A percentile compares a stretch with the other conserved stretches of the same genome.
Evolutionary conservation across 1,140 invertebrate species (phyloP).

Genomic region (Heliconius eleuchia): DNA sequence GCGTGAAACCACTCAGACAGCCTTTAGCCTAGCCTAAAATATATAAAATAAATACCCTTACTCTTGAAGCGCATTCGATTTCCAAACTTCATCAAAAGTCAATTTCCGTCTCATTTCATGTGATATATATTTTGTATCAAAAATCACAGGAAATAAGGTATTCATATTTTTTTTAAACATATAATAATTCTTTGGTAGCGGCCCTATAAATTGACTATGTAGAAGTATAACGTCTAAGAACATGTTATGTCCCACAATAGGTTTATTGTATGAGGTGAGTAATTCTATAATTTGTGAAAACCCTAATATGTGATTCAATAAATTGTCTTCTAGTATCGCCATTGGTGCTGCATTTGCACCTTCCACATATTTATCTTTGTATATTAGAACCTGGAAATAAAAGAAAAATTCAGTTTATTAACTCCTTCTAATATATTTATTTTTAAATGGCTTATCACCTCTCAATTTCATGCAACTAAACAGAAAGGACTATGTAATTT

Average conservation of each 20-base stretch:
- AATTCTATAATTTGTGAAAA: constrained; percentile 86
- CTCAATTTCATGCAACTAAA: too few species aligned
- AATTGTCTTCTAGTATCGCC: constrained; percentile 69
- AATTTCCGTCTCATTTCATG: constrained; percentile 78
- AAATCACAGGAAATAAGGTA: constrained; percentile 85
- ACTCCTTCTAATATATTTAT: not conserved
- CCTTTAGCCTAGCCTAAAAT: too few species aligned
- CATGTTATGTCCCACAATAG: constrained; percentile 89
- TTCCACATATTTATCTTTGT: constrained; percentile 70
- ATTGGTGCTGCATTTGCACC: constrained; percentile 62
- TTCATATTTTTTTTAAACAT: constrained; percentile 85
- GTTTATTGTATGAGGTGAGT: constrained; percentile 83
- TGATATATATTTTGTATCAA: constrained; percentile 88
- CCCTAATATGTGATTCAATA: constrained; percentile 83
- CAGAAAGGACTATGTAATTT: too few species aligned
- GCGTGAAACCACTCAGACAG: too few species aligned
- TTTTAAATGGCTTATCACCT: too few species aligned
- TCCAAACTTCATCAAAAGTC: constrained; percentile 80
- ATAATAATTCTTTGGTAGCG: constrained; percentile 85
- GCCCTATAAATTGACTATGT: constrained; percentile 87
- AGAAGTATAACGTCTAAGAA: constrained; percentile 87
- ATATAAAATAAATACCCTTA: constrained; percentile 53
- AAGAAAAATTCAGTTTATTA: not conserved
- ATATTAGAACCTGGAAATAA: constrained; percentile 73
- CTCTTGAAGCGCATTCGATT: constrained; percentile 77